A percentile compares a stretch with the other conserved stretches of the same genome.
Conservation (phyloP, 2,888 invertebrate species). For the Caenorhabditis japonica region DNA sequence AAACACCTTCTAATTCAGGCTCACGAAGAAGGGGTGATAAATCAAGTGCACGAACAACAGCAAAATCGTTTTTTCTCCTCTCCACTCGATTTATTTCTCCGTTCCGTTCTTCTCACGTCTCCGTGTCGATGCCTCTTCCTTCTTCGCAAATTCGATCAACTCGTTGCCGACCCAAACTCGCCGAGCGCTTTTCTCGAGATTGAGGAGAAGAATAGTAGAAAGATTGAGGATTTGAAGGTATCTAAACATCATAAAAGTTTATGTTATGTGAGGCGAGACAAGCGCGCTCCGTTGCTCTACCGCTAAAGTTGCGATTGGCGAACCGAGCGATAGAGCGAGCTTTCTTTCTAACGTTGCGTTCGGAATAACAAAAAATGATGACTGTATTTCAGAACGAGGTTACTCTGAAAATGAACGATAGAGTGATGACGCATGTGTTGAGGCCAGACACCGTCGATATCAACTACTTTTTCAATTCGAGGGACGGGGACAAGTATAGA, state of each 20-base stretch:
- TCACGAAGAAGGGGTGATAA: constrained; percentile 65
- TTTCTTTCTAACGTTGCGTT: too few relatives aligned
- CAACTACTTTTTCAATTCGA: constrained; percentile 54
- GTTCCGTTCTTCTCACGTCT: constrained; percentile 38
- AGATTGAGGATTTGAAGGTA: constrained; percentile 54
- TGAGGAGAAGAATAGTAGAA: constrained; percentile 34
- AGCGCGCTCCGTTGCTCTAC: too few relatives aligned
- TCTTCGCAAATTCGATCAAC: constrained; percentile 52
- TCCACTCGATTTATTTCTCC: constrained; percentile 57
- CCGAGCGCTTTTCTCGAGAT: constrained; percentile 46
- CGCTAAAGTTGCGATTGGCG: too few relatives aligned
- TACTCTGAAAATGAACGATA: constrained; percentile 46
- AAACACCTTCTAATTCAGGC: too few relatives aligned
- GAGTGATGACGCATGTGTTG: constrained; percentile 54
- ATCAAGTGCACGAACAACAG: constrained; percentile 63
- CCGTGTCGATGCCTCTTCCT: constrained; percentile 51
- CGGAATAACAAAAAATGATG: background rate
- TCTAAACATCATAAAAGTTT: background rate
- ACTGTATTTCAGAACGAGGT: constrained; percentile 44
- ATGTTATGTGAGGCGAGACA: too few relatives aligned
- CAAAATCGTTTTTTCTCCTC: constrained; percentile 67
- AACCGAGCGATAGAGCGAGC: too few relatives aligned
- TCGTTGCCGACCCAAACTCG: constrained; percentile 31
- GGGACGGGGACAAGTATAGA: constrained; percentile 58
- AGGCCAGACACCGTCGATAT: constrained; percentile 56